A percentile compares a stretch with the other conserved stretches of the same genome.
phyloP scores from a whole-genome alignment of 2,113 vertebrate species.

The Procapra przewalskii region DNA sequence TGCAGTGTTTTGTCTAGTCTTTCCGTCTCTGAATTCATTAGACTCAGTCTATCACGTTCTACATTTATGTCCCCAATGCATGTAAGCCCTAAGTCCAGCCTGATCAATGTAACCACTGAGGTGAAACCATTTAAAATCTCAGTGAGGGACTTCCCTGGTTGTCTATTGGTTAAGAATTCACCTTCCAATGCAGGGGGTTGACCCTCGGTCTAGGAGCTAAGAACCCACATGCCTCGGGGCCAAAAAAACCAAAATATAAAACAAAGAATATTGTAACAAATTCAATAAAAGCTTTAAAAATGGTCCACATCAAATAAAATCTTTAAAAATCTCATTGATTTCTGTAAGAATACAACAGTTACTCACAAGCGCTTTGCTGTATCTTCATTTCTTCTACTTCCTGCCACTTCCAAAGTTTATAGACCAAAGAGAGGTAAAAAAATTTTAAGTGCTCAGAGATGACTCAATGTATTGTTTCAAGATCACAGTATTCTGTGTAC shows the following conservation, averaged over 20 bases:
- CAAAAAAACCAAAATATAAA: not conserved
- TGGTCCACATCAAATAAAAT: not conserved
- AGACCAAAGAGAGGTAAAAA: not conserved
- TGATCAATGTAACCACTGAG: not conserved
- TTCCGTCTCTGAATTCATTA: not conserved
- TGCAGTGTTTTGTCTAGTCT: not conserved
- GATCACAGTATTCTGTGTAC: not conserved
- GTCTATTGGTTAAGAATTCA: not conserved
- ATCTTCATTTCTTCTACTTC: not conserved
- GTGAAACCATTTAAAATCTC: not conserved
- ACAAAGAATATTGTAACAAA: not conserved
- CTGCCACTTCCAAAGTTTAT: not conserved
- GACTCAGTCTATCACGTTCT: not conserved
- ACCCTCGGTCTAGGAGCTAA: not conserved
- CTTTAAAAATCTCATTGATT: not conserved
- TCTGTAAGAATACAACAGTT: not conserved
- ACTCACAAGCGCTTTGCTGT: not conserved
- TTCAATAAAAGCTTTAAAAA: not conserved
- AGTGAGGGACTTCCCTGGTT: not conserved
- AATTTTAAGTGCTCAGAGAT: not conserved
- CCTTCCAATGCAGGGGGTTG: not conserved
- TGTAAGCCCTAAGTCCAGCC: not conserved
- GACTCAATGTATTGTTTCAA: not conserved
- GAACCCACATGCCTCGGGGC: not conserved
- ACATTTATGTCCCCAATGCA: not conserved